Base-by-base conservation (phyloP, 2,888 invertebrate genomes). In the Nomada fabriciana region DNA sequence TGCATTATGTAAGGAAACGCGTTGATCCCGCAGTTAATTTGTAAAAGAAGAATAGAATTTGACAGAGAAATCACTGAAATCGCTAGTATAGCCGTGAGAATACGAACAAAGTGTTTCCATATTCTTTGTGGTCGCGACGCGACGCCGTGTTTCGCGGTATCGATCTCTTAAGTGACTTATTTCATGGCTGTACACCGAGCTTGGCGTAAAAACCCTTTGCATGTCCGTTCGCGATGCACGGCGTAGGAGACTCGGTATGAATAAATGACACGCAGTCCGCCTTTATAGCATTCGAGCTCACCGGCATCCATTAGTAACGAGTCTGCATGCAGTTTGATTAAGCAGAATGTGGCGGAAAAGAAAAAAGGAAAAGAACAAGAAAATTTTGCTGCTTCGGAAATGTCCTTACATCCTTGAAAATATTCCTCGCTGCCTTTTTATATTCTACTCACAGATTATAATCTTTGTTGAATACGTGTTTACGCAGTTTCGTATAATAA, bases 91-190 rank as follows among this genome's bases (percentile, higher is more conserved):
- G 10, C 23, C n/a, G 25, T 20, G 15, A 18, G 42, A 70, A 23
- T 47, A 42, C 42, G 42, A 13, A 20, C 23, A 42, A 61, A 55
- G 25, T 25, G 43, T 13, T 65, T 73, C 65, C 73, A 43, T 43
- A 15, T 50, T 47, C 42, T 57, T 69, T 57, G 18, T 20, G 9
- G 43, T 11, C 15, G 50, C 18, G n/a, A 43, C 64, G 29, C 47
- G 65, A 67, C 57, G 57, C n/a, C 20, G 64, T 47, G 55, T 74
- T 70, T 67, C 63, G 63, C 69, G 43, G 61, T 82, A 80, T 82
- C 67, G 82, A 82, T 82, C 63, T 53, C 65, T 76, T 68, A 68
- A 80, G 80, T 80, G 71, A 80, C 82, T 75, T 80, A 74, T 74
- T 74, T 80, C 81, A 80, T 69, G 69, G 57, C 64, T 68, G 59